phyloP scores from a whole-genome alignment of 2,888 invertebrate species.

The Rosalia funebris region DNA sequence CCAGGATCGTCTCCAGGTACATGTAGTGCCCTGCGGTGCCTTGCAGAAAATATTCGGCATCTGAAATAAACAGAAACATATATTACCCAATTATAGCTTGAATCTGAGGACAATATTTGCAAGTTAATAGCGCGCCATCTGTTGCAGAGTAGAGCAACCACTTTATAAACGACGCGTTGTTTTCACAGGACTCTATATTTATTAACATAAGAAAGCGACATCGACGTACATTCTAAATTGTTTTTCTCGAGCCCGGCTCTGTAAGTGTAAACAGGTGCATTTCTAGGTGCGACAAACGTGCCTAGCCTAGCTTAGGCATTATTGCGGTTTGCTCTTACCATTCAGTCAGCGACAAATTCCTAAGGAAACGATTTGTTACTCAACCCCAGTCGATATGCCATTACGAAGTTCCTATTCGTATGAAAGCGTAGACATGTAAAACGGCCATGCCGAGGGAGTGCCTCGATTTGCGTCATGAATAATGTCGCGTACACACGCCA shows the following conservation, averaged over 20 bases:
- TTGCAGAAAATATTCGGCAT: constrained; percentile 64
- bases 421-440: constrained; percentile 15
- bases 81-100: too few species aligned
- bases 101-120: too few species aligned
- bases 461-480: constrained; percentile 15
- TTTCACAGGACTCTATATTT: too few species aligned
- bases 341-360: constrained; percentile 6
- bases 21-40: constrained; percentile 67
- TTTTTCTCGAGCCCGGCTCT: background rate
- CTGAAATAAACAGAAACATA: constrained; percentile 54
- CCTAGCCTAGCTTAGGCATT: background rate
- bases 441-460: constrained; percentile 8
- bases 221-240: too few species aligned
- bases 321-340: background rate
- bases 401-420: constrained; percentile 13
- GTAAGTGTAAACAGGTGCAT: constrained; percentile 11
- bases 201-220: too few species aligned
- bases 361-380: background rate
- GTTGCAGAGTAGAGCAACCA: too few species aligned
- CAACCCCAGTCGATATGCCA: constrained; percentile 9
- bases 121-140: too few species aligned
- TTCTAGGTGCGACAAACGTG: constrained; percentile 10
- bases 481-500: background rate
- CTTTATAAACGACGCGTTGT: too few species aligned
- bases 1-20: constrained; percentile 87